Base-by-base conservation (phyloP, 2,797 vertebrate species). In the Clarias laeviceps region DNA sequence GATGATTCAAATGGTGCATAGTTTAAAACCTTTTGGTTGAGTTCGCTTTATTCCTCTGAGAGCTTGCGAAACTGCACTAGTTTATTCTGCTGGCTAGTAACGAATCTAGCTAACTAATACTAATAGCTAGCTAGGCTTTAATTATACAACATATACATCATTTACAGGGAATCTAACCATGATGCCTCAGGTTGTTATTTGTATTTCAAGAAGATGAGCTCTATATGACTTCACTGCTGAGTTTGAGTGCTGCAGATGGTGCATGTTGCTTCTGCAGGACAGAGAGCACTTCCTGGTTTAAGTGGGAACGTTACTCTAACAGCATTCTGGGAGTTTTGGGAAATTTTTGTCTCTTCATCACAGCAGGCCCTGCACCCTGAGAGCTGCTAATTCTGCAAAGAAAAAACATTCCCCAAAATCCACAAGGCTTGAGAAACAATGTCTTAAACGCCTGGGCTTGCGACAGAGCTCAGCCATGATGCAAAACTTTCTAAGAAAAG, bases 331-430 rank as follows among this genome's bases (percentile, higher is more conserved):
- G 83, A 85, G 56, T 85, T 83, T 85, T 45, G 85, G 85, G 77
- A 80, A 87, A 2, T 79, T 87, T 54, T 54, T n/a, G 79, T 77
- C 57, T 22, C 64, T 86, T 87, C 57, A 73, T 84, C 84, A 70
- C 2, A 84, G 65, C 61, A 79, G 69, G 11, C 15, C 14, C 50
- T 70, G 65, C 65, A 40, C 37, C 27, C 20, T 74, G 50, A 76
- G 27, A 40, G 50, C 54, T 57, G 59, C 24, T 84, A 82, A 85
- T 64, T 20, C 40, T 85, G 64, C 85, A 85, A 50, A 40, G 5
- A 50, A 40, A 54, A 80, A 87, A 85, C 54, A 77, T 87, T 83
- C 88, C 82, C 57, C 85, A 69, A 34, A 84, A 66, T 88, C 82
- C 80, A 83, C 4, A 5, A 54, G 14, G 18, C 62, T 14, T 69